phyloP scores from a whole-genome alignment of 1,140 invertebrate species.

The Chironomus tepperi region DNA sequence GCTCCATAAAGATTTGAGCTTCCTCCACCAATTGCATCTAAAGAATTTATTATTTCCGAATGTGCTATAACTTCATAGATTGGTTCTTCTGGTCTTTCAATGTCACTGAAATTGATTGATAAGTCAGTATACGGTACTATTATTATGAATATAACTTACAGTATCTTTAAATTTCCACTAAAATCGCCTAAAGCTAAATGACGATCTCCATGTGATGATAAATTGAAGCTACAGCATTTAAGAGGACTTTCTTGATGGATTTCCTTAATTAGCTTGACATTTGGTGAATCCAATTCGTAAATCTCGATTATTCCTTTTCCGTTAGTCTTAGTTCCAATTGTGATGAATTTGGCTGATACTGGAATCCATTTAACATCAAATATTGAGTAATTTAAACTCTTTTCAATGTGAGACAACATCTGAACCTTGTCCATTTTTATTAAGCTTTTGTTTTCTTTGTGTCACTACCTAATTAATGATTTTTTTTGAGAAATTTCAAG shows the following conservation, averaged over 20 bases:
- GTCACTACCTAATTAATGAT: background rate
- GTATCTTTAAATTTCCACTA: slow-evolving; percentile 74
- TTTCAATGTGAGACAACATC: slow-evolving; percentile 80
- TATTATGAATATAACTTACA: slow-evolving; percentile 45
- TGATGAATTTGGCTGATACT: slow-evolving; percentile 81
- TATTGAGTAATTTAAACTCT: slow-evolving; percentile 72
- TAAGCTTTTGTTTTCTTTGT: background rate
- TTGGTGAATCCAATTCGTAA: slow-evolving; percentile 69
- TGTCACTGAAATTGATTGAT: slow-evolving; percentile 54
- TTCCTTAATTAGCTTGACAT: slow-evolving; percentile 62
- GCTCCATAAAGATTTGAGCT: slow-evolving; percentile 62
- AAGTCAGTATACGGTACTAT: no score
- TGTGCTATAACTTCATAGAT: slow-evolving; percentile 80
- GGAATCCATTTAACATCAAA: slow-evolving; percentile 95
- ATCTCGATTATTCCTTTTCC: slow-evolving; percentile 79
- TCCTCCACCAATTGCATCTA: slow-evolving; percentile 87
- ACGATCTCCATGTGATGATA: slow-evolving; percentile 65
- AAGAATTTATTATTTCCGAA: slow-evolving; percentile 79
- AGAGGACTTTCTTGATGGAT: slow-evolving; percentile 72
- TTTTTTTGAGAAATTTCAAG: background rate
- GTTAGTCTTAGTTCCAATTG: slow-evolving; percentile 73
- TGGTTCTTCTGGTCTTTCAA: slow-evolving; percentile 59
- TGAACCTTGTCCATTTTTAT: slow-evolving; percentile 63
- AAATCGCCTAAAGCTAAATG: slow-evolving; percentile 88
- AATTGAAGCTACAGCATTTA: slow-evolving; percentile 89